A percentile compares a stretch with the other conserved stretches of the same genome.
Conservation (phyloP, 2,888 invertebrate species). For the Eupithecia exiguata region DNA sequence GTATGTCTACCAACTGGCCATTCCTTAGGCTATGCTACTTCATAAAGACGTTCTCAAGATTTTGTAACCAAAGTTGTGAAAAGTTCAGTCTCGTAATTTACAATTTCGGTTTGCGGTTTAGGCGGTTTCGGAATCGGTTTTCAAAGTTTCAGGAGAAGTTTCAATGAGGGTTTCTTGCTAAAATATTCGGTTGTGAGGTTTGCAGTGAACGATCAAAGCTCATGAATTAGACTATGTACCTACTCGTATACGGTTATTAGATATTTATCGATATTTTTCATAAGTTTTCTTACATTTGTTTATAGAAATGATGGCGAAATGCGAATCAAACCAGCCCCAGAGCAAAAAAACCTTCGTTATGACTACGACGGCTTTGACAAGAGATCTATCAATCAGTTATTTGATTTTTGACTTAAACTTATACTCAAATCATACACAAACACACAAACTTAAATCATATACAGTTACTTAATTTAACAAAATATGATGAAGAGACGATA, state of each 20-base stretch:
- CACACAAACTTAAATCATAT: too few species aligned
- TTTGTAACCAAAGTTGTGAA: slow-evolving; percentile 47
- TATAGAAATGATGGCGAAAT: neutral
- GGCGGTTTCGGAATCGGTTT: slow-evolving; percentile 27
- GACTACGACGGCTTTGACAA: too few species aligned
- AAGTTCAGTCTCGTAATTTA: slow-evolving; percentile 50
- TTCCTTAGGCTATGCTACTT: slow-evolving; percentile 54
- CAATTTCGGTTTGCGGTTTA: slow-evolving; percentile 43
- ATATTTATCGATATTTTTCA: too few species aligned
- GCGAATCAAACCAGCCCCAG: neutral
- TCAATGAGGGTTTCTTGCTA: slow-evolving; percentile 16
- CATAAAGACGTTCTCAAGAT: slow-evolving; percentile 51
- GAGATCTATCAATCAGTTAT: too few species aligned
- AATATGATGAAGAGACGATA: too few species aligned
- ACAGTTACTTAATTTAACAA: too few species aligned
- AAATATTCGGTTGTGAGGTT: slow-evolving; percentile 32
- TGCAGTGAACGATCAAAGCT: slow-evolving; percentile 10
- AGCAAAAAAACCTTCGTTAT: neutral
- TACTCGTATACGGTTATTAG: neutral
- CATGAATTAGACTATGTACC: neutral
- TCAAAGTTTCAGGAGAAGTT: slow-evolving; percentile 24
- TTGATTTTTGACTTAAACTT: too few species aligned
- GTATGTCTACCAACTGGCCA: slow-evolving; percentile 31
- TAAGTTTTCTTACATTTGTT: too few species aligned
- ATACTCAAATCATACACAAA: too few species aligned